Evolutionary conservation across 2,113 vertebrate species (phyloP).

Genomic region (Myiagra hebetior): DNA sequence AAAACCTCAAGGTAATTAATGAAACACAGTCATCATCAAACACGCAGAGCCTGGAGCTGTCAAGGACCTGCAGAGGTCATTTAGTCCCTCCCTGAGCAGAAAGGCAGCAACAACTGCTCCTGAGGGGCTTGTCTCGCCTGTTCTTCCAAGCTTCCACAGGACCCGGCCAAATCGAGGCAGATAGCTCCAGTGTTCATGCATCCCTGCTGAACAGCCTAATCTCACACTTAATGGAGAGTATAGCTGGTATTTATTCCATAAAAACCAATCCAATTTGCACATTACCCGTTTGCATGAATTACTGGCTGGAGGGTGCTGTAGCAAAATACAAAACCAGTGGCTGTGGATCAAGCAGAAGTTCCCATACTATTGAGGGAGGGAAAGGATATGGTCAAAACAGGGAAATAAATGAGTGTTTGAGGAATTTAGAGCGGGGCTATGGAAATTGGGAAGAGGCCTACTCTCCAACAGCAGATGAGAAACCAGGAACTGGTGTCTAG

Average conservation of each 20-base stretch:
- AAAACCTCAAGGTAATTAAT: background rate
- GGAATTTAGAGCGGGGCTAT: background rate
- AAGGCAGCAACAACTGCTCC: background rate
- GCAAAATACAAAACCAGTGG: background rate
- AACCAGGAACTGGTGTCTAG: background rate
- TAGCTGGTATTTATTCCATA: background rate
- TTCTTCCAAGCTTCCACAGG: background rate
- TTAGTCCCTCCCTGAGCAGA: background rate
- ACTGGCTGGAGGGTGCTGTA: background rate
- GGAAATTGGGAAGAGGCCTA: background rate
- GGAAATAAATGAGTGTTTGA: background rate
- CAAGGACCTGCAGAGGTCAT: background rate
- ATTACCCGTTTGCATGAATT: background rate
- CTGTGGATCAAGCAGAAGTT: background rate
- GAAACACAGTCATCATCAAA: background rate
- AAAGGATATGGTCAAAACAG: background rate
- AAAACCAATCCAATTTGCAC: background rate
- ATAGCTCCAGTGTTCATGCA: background rate
- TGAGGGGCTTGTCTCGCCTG: fast-evolving
- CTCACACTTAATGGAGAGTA: background rate
- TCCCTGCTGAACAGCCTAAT: background rate
- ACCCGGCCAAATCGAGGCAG: fast-evolving
- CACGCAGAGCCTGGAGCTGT: background rate
- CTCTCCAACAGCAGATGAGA: background rate
- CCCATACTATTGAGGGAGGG: background rate